These are phyloP conservation scores for Agrilus biguttatus DNA, from an alignment of 2,888 invertebrate species.

Conservation along the genomic window DNA sequence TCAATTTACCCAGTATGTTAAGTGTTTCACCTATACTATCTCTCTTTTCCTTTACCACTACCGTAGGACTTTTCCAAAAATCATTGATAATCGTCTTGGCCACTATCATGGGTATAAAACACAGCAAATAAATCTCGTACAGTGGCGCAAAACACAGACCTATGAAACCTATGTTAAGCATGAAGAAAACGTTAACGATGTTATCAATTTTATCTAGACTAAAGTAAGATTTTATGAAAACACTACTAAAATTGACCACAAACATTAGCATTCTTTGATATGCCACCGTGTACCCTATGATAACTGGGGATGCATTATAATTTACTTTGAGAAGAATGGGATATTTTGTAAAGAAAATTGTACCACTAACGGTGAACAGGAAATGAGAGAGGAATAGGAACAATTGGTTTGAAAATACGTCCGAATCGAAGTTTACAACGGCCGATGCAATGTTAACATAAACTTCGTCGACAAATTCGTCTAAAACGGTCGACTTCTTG, in stretches of 20 bases:
- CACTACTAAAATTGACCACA: conserved; percentile 3
- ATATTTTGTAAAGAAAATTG: conserved; percentile 8
- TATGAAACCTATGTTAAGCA: conserved; percentile 1
- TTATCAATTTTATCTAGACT: not conserved
- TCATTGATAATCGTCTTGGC: conserved; percentile 2
- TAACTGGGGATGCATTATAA: conserved; percentile 1
- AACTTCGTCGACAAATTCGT: too few relatives aligned
- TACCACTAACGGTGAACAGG: conserved; percentile 3
- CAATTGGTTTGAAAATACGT: too few relatives aligned
- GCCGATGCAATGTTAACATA: too few relatives aligned
- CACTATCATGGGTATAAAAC: conserved; percentile 7
- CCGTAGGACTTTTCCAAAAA: conserved; percentile 4
- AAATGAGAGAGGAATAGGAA: not conserved
- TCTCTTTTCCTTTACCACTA: not conserved
- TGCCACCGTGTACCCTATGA: conserved; percentile 5
- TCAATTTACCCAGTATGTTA: conserved; percentile 3
- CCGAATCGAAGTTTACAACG: too few relatives aligned
- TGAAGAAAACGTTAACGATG: conserved; percentile 1
- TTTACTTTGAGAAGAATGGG: conserved; percentile 4
- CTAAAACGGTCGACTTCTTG: too few relatives aligned
- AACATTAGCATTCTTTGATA: conserved; percentile 8
- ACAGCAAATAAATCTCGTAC: conserved; percentile 6
- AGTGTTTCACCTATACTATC: conserved; percentile 4
- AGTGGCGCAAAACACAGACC: conserved; percentile 5
- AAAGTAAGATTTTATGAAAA: conserved; percentile 1